These are phyloP conservation scores for Zaprionus capensis DNA, from an alignment of 1,140 invertebrate genomes.

Conservation along the genomic window DNA sequence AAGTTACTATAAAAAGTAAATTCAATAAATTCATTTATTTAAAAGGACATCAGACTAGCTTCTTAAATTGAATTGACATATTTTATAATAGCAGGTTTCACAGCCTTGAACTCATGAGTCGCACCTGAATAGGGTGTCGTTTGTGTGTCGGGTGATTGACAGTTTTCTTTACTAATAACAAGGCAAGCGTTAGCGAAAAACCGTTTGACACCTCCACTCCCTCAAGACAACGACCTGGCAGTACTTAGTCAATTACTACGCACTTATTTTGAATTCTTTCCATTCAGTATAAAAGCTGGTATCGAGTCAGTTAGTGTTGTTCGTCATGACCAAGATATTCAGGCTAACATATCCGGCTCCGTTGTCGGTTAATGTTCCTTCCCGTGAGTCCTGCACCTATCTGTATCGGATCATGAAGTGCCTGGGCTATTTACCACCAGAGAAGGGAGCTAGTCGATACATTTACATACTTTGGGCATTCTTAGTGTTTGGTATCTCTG, in stretches of 20 bases:
- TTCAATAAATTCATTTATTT: too few species aligned
- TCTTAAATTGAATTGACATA: too few species aligned
- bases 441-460: neutral
- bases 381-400: constrained; percentile 10
- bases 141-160: neutral
- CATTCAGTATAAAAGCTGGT: neutral
- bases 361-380: neutral
- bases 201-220: too few species aligned
- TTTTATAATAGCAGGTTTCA: neutral
- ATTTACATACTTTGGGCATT: neutral
- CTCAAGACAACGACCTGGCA: neutral
- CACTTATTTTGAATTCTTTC: neutral
- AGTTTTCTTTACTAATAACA: neutral
- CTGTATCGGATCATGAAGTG: constrained; percentile 4
- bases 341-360: constrained; percentile 6
- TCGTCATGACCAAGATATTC: constrained; percentile 9
- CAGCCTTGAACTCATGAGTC: neutral
- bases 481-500: neutral
- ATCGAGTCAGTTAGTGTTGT: neutral
- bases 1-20: too few species aligned
- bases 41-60: too few species aligned
- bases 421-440: constrained; percentile 3
- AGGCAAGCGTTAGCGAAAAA: too few species aligned
- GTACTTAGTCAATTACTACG: neutral
- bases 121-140: neutral